Base-by-base conservation (phyloP, 2,888 invertebrate genomes). In the Sesia apiformis region DNA sequence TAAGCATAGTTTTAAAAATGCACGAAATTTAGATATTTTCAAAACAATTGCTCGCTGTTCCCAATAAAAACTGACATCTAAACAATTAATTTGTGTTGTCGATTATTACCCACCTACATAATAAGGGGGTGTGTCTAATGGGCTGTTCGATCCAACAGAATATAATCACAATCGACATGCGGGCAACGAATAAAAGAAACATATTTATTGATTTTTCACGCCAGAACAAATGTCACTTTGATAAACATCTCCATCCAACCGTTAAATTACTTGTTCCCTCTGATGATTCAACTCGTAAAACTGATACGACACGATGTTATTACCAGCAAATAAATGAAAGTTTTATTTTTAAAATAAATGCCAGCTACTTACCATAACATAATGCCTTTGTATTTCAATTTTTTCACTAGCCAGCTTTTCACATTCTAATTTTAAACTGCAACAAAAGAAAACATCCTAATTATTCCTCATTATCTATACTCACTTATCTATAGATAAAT, bases 381-480 rank as follows among this genome's bases (percentile, higher is more conserved):
- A 96, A 90, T 96, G 95, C 86, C 96, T 92, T 84, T 96, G 96
- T 90, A 96, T 95, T 91, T 96, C 95, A 72, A 95, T 95, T 91
- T 96, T 96, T 91, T 96, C 96, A 81, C 93, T 93, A 74, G 94
- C 95, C 83, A 96, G 88, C 87, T 96, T 96, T 89, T 96, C 96
- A 86, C 95, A 94, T 90, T 96, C 96, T 91, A 95, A 91, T 91
- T 96, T 95, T 86, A 96, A 91, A 84, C 93, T 93, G 92, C 72
- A 91, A 91, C 84, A 87, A 84, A 69, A n/a, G 53, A 57, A 55
- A 38, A 61, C 55, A 40, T 40, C 7, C 23, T 38, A 38, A 23
- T 23, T 23, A 23, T 2, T 23, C 2, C 23, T 23, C 23, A 23
- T 1, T 23, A 23, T 23, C 23, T 23, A 23, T 23, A 23, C 23